A percentile compares a stretch with the other conserved stretches of the same genome.
Evolutionary conservation across 2,113 vertebrate species (phyloP).

Genomic region (Lepisosteus osseus): DNA sequence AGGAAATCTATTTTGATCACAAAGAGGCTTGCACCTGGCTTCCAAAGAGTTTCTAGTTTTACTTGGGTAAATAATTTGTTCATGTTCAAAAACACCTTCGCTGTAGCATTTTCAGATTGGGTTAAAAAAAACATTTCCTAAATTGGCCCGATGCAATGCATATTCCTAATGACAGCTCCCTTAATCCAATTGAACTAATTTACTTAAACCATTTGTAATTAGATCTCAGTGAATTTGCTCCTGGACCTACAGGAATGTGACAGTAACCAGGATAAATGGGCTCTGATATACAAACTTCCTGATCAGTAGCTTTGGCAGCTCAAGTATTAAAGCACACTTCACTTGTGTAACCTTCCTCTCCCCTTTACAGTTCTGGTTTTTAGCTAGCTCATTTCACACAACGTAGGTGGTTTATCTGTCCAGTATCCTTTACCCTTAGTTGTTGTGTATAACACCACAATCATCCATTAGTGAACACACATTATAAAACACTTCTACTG

Average conservation of each 20-base stretch:
- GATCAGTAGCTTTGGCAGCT: too few relatives aligned
- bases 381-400: too few relatives aligned
- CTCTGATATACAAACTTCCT: neutral
- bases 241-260: constrained; percentile 7
- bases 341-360: too few relatives aligned
- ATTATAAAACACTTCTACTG: too few relatives aligned
- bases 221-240: constrained; percentile 23
- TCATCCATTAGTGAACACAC: too few relatives aligned
- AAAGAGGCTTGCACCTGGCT: neutral
- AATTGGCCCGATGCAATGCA: neutral
- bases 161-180: constrained; percentile 15
- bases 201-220: constrained; percentile 22
- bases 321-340: too few relatives aligned
- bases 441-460: too few relatives aligned
- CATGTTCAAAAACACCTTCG: too few relatives aligned
- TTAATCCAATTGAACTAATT: constrained; percentile 18
- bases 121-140: neutral
- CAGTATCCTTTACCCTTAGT: neutral
- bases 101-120: neutral
- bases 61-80: neutral
- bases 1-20: neutral
- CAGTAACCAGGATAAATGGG: constrained; percentile 12
- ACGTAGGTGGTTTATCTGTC: too few relatives aligned
- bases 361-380: too few relatives aligned
- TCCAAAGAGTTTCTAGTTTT: too few relatives aligned